A percentile compares a stretch with the other conserved stretches of the same genome.
Evolutionary conservation across 1,140 invertebrate species (phyloP).

Genomic region (Drosophila triauraria): DNA sequence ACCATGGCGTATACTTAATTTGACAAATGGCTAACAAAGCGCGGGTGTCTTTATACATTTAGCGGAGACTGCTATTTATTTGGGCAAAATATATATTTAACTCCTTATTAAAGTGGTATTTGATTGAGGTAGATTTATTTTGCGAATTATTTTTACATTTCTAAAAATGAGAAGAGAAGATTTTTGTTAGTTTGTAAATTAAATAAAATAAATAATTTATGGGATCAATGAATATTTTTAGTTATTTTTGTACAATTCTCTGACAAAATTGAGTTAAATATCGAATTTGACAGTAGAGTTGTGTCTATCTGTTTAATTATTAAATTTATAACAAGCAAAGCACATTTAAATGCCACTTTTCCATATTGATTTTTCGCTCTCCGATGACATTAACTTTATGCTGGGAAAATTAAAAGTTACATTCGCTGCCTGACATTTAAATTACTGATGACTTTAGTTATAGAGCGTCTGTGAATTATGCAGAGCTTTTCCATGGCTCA

Average conservation of each 20-base stretch:
- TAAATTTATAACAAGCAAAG: not conserved
- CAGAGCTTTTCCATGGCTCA: slow-evolving; percentile 28
- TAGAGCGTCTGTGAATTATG: slow-evolving; percentile 23
- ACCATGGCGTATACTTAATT: slow-evolving; percentile 49
- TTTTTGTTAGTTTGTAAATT: not conserved
- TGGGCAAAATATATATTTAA: not conserved
- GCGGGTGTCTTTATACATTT: slow-evolving; percentile 4
- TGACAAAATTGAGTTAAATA: no score
- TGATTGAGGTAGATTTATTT: not conserved
- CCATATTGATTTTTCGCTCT: not conserved
- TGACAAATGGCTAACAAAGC: slow-evolving; percentile 47
- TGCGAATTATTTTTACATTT: no score
- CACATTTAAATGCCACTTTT: not conserved
- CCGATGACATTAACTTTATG: not conserved
- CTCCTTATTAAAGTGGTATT: slow-evolving; percentile 6
- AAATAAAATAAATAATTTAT: no score
- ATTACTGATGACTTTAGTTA: slow-evolving; percentile 29
- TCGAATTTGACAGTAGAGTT: not conserved
- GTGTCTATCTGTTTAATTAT: not conserved
- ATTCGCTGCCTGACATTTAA: slow-evolving; percentile 8
- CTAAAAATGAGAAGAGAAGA: not conserved
- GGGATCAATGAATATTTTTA: no score
- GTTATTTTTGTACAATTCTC: no score
- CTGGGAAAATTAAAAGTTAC: not conserved
- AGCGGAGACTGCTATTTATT: not conserved